Evolutionary conservation across 2,113 vertebrate genomes (phyloP).

Genomic region (Alligator sinensis): DNA sequence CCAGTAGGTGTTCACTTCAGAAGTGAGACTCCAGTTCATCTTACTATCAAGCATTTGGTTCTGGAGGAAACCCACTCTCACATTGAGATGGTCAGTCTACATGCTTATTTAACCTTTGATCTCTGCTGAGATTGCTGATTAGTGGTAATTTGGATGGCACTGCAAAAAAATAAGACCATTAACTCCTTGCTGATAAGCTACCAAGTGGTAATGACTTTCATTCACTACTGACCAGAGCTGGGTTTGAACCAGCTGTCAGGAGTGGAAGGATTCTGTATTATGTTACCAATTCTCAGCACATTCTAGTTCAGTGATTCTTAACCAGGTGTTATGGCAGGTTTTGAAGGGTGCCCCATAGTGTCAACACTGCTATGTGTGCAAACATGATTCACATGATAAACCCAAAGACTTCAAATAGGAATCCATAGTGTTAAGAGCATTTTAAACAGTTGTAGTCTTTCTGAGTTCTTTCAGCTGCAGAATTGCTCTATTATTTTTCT

Average conservation of each 20-base stretch:
- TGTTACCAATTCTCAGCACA: not conserved
- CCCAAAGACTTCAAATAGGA: too few relatives aligned
- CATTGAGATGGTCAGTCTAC: not conserved
- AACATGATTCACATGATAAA: too few relatives aligned
- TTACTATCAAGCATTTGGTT: not conserved
- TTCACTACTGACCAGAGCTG: not conserved
- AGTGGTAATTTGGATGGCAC: not conserved
- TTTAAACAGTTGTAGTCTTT: too few relatives aligned
- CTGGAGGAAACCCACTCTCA: rapidly evolving
- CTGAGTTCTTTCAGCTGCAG: too few relatives aligned
- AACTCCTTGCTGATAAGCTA: not conserved
- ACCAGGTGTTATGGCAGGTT: too few relatives aligned
- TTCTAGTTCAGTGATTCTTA: not conserved
- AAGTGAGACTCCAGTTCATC: not conserved
- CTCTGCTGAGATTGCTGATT: not conserved
- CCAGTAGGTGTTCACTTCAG: not conserved
- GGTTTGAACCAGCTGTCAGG: not conserved
- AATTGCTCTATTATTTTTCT: too few relatives aligned
- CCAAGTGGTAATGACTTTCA: not conserved
- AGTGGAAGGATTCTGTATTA: not conserved
- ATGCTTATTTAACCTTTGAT: not conserved
- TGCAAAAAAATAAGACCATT: not conserved
- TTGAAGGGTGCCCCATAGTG: too few relatives aligned
- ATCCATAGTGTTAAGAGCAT: too few relatives aligned
- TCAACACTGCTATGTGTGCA: too few relatives aligned